Base-by-base conservation (phyloP, 2,113 vertebrate species). In the Eulemur macaco region DNA sequence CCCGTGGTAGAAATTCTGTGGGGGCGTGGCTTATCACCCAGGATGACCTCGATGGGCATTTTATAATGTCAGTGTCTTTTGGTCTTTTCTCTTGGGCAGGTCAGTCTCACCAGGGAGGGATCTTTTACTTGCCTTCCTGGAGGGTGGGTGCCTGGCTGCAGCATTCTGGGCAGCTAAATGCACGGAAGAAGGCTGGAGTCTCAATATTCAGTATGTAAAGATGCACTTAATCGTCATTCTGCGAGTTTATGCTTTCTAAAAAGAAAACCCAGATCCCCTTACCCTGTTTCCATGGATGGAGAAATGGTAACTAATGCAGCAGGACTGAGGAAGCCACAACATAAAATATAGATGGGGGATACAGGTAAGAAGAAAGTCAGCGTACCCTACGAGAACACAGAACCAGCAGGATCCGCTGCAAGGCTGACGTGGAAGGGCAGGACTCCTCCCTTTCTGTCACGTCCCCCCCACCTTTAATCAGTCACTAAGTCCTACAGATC, bases 221-320 rank as follows among this genome's bases (percentile, higher is more conserved):
- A 68, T 6, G 21, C 0, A 25, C 34, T 64, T 64, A 25, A 42
- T 31, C 12, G 50, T 58, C 10, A 64, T n/a, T 58, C 34, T 86
- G 23, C 29, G 58, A 83, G 15, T 45, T 76, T 78, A 78, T n/a
- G 50, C 71, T 94, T 94, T 86, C 60, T 50, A 58, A 66, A 85
- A 68, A 29, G 64, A 74, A 85, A 73, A 52, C 23, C 14, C 37
- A 68, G 80, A 52, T 27, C 18, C 50, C 60, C 71, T 68, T 31
- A 6, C 8, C 12, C 64, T 85, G 50, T 87, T 17, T 31, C 8
- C 27, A 50, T 3, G 11, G 27, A 80, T 6, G 34, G 34, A 71
- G 21, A 8, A 63, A 58, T 11, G 23, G n/a, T 2, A 47, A 47
- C 6, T 29, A 39, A 45, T 2, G n/a, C 2, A n/a, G 78, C 25